These are phyloP conservation scores for Beaufortia kweichowensis DNA, from an alignment of 2,113 vertebrate genomes.

Conservation along the genomic window DNA sequence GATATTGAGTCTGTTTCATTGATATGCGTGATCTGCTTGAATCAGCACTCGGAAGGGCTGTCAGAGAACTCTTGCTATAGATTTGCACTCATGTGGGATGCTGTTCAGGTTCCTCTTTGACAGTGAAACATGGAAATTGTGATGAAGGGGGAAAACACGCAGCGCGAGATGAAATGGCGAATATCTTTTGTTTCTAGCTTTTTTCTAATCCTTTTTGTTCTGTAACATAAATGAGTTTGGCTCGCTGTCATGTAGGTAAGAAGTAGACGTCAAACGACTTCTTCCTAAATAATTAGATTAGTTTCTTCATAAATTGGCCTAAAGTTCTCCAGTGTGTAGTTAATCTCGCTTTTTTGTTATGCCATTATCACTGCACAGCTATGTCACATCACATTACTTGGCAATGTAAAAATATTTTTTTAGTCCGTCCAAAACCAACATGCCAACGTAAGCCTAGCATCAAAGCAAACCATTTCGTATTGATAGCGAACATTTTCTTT, in stretches of 20 bases:
- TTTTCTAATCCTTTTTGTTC: neutral
- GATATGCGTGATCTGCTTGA: neutral
- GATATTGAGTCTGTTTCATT: conserved; percentile 12
- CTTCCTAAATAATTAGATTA: conserved; percentile 7
- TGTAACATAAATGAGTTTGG: conserved; percentile 21
- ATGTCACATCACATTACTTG: conserved; percentile 12
- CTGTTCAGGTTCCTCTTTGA: conserved; percentile 1
- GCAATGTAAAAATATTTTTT: conserved; percentile 31
- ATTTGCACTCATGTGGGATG: conserved; percentile 2
- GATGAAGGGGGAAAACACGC: neutral
- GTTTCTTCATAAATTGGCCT: conserved; percentile 10
- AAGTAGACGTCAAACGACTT: neutral
- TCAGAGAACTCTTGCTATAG: neutral
- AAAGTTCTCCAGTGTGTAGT: neutral
- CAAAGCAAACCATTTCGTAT: conserved; percentile 72
- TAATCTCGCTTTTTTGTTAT: neutral
- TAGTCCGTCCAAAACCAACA: conserved; percentile 63
- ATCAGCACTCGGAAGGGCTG: neutral
- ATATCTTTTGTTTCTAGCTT: neutral
- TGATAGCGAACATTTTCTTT: conserved; percentile 67
- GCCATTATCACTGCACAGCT: neutral
- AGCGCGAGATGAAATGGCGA: neutral
- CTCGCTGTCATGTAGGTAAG: conserved; percentile 17
- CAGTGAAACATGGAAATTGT: neutral
- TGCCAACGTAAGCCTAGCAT: conserved; percentile 23